Conservation (phyloP, 2,113 vertebrate genomes). For the Malurus melanocephalus region DNA sequence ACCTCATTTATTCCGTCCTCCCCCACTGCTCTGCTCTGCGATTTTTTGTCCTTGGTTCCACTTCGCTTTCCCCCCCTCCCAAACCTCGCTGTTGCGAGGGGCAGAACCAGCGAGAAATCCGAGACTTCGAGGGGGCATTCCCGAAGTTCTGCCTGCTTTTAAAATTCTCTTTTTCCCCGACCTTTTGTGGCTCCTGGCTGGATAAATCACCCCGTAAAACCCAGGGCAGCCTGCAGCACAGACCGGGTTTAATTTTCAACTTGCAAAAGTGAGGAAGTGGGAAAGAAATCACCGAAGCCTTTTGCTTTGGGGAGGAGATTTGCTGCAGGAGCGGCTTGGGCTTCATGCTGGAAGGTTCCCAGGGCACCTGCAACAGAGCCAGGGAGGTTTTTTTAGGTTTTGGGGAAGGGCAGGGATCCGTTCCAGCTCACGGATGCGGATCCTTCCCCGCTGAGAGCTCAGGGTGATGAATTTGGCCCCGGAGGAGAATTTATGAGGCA, state of each 20-base stretch:
- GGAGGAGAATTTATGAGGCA: not conserved
- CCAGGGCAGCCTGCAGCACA: not conserved
- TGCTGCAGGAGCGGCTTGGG: not conserved
- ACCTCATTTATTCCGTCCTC: constrained; percentile 31
- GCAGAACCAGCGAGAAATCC: not conserved
- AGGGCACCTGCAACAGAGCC: not conserved
- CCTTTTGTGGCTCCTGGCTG: not conserved
- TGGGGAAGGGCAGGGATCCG: not conserved
- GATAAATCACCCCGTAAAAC: not conserved
- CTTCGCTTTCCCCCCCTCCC: not conserved
- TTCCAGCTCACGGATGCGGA: not conserved
- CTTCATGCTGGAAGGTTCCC: not conserved
- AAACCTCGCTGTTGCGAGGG: not conserved
- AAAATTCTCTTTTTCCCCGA: not conserved
- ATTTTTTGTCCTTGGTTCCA: constrained; percentile 1
- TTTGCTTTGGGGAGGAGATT: not conserved
- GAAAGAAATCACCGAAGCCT: not conserved
- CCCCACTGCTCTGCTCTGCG: not conserved
- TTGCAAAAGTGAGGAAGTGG: not conserved
- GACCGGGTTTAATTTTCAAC: constrained; percentile 4
- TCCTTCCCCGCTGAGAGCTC: not conserved
- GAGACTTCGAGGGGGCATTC: not conserved
- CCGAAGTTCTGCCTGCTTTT: not conserved
- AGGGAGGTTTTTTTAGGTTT: not conserved
- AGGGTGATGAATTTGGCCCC: rapidly evolving